Base-by-base conservation (phyloP, 2,888 invertebrate species). In the Megalurothrips usitatus region DNA sequence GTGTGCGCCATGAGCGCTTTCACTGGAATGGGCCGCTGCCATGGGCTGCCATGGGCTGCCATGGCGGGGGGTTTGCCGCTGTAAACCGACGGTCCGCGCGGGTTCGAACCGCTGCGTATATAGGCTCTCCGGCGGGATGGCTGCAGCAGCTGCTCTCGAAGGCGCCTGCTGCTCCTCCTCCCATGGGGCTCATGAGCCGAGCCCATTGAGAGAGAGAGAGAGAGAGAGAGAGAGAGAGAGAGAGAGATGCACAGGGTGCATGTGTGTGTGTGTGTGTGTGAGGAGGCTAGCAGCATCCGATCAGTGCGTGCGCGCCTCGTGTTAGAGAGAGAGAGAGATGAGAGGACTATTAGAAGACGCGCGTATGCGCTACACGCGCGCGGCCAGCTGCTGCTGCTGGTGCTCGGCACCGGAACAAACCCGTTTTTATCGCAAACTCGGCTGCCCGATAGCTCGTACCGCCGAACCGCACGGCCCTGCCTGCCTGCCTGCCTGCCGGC, bases 371-470 rank as follows among this genome's bases (percentile, higher is more conserved):
- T 43, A 43, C 34, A 43, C 34, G 34, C 34, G 34, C 34, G 58
- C 58, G 58, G 23, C n/a, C 68, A 75, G 68, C 68, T 75, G 68
- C n/a, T n/a, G n/a, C n/a, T n/a, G n/a, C n/a, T n/a, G n/a, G n/a
- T n/a, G n/a, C 68, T 26, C 68, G 68, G 68, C n/a, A 75, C 68
- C 68, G 68, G 68, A 75, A 75, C 26, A 75, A 75, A 75, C 68
- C 68, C 68, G 68, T 75, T 75, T 75, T 75, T 75, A 75, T 75
- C 68, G 68, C 68, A 75, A 75, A 75, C 26, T 75, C 68, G 68
- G 68, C 23, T 75, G 68, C 68, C 23, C 68, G 68, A 75, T 75
- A 75, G 68, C 68, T 75, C 3, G 68, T 75, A 23, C 68, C 68
- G 26, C 23, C 68, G 68, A 75, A 23, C 58, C 58, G 17, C 58